These are phyloP conservation scores for Zophobas atratus DNA, from an alignment of 1,140 invertebrate genomes.

Conservation along the genomic window DNA sequence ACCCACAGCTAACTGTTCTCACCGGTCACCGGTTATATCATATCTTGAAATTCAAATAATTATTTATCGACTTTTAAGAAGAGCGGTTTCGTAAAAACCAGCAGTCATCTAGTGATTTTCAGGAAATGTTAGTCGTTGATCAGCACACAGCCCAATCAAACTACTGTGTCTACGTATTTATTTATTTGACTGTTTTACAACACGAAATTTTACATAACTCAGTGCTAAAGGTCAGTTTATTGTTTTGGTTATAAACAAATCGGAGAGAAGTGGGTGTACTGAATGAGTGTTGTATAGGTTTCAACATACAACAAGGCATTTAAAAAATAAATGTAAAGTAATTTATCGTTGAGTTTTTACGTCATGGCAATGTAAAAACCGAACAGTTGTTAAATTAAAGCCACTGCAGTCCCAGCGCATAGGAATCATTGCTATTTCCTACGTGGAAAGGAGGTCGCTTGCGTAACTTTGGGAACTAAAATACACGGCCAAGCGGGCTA, in stretches of 20 bases:
- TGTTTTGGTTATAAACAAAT: constrained; percentile 33
- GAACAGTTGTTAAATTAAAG: constrained; percentile 34
- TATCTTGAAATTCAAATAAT: too few species aligned
- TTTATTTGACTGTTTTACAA: constrained; percentile 29
- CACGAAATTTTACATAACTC: constrained; percentile 9
- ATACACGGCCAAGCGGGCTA: constrained; percentile 43
- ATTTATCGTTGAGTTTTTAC: constrained; percentile 21
- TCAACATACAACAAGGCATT: background rate
- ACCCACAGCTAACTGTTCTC: too few species aligned
- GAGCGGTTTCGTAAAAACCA: too few species aligned
- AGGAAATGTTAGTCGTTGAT: too few species aligned
- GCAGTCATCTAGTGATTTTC: too few species aligned
- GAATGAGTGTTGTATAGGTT: constrained; percentile 2
- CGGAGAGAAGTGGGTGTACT: constrained; percentile 6
- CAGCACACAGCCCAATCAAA: too few species aligned
- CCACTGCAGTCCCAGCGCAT: constrained; percentile 3
- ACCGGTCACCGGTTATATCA: too few species aligned
- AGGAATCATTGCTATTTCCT: constrained; percentile 41
- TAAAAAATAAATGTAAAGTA: constrained; percentile 12
- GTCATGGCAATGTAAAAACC: constrained; percentile 31
- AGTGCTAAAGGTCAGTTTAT: constrained; percentile 35
- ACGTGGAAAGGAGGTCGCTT: constrained; percentile 41
- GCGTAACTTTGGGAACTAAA: constrained; percentile 45
- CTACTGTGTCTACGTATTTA: background rate
- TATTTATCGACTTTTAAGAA: too few species aligned